These are phyloP conservation scores for Myathropa florea DNA, from an alignment of 2,888 invertebrate genomes.

Conservation along the genomic window DNA sequence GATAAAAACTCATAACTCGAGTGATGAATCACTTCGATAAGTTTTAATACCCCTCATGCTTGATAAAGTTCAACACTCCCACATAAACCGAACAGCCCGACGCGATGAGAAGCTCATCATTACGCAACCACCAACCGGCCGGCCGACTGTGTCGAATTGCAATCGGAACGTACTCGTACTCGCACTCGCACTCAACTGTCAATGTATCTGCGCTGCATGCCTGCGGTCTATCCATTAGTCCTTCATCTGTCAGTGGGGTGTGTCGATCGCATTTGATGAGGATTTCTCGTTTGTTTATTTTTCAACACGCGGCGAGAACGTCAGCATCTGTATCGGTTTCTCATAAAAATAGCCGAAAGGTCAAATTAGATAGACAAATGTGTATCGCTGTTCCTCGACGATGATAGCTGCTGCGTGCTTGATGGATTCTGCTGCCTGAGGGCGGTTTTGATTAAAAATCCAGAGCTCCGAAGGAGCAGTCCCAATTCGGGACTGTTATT, in stretches of 20 bases:
- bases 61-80: not conserved
- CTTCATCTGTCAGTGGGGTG: not conserved
- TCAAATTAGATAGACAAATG: slow-evolving; percentile 19
- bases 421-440: not conserved
- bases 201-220: not conserved
- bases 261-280: not conserved
- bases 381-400: not conserved
- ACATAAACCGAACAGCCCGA: not conserved
- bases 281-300: slow-evolving; percentile 2
- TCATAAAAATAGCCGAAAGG: slow-evolving; percentile 24
- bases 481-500: not conserved
- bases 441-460: not conserved
- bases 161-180: not conserved
- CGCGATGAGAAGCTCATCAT: not conserved
- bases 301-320: not conserved
- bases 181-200: not conserved
- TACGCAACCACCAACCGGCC: not conserved
- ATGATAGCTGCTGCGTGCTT: not conserved
- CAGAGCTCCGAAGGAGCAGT: not conserved
- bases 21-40: not conserved
- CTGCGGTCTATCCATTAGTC: not conserved
- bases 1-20: not conserved
- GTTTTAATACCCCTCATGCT: not conserved
- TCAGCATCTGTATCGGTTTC: not conserved
- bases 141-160: not conserved